phyloP scores from a whole-genome alignment of 2,888 invertebrate genomes.

The Dasypogon diadema region DNA sequence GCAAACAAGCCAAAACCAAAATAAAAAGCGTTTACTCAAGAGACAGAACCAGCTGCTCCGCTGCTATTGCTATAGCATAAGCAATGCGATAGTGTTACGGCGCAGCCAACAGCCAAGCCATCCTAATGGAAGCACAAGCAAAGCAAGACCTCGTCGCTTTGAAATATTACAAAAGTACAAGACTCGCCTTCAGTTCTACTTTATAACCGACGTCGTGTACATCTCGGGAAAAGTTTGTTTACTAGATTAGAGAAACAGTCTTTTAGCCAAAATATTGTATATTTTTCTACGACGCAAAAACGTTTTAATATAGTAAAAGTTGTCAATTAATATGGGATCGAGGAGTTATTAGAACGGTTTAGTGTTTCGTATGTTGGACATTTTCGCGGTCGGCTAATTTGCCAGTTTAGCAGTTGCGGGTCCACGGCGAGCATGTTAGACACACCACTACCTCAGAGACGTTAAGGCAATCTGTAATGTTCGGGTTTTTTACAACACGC shows the following conservation, averaged over 20 bases:
- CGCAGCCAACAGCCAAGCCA: slow-evolving; percentile 33
- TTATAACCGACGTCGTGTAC: slow-evolving; percentile 28
- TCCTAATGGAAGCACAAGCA: slow-evolving; percentile 9
- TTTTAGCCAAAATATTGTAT: slow-evolving; percentile 22
- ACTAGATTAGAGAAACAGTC: slow-evolving; percentile 28
- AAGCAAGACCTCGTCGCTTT: slow-evolving; percentile 35
- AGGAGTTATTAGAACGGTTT: neutral
- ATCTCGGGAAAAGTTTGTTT: slow-evolving; percentile 35
- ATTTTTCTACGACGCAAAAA: slow-evolving; percentile 38
- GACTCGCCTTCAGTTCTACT: slow-evolving; percentile 39
- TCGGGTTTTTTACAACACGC: slow-evolving; percentile 14
- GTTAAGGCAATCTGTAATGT: slow-evolving; percentile 22
- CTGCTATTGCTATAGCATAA: slow-evolving; percentile 12
- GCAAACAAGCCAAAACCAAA: neutral
- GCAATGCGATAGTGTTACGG: slow-evolving; percentile 30
- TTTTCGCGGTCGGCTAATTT: neutral
- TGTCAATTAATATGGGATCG: slow-evolving; percentile 10
- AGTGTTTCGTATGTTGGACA: neutral
- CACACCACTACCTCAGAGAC: slow-evolving; percentile 12
- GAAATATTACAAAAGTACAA: slow-evolving; percentile 42
- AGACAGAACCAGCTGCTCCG: slow-evolving; percentile 10
- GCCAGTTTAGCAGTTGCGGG: neutral
- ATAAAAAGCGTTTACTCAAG: neutral
- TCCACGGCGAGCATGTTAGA: neutral
- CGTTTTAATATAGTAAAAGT: neutral